Percentiles rank a stretch among this genome's conserved stretches.
Conservation (phyloP, 1,140 invertebrate species). For the Maniola jurtina region DNA sequence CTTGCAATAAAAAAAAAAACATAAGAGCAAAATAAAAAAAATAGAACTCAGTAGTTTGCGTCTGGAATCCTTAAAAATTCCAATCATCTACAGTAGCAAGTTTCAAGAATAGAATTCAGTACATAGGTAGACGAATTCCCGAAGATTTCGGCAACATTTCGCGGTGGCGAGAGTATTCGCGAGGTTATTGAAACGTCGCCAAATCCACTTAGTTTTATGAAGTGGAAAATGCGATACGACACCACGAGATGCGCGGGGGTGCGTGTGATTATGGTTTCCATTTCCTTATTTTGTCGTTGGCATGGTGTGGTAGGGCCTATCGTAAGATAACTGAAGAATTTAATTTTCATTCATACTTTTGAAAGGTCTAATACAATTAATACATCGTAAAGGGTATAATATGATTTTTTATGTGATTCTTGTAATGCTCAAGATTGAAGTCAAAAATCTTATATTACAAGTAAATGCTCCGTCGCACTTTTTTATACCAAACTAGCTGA, state of each 20-base stretch:
- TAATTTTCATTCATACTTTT: neutral
- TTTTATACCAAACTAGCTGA: too few species aligned
- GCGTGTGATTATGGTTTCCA: slow-evolving; percentile 36
- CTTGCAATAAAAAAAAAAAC: too few species aligned
- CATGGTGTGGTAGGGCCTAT: neutral
- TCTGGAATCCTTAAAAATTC: too few species aligned
- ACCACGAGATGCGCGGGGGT: slow-evolving; percentile 37
- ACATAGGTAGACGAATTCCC: neutral
- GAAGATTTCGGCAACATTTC: slow-evolving; percentile 12
- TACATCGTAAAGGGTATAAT: too few species aligned
- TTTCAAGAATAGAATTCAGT: neutral
- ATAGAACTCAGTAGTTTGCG: too few species aligned
- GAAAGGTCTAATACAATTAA: too few species aligned
- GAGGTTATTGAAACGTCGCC: slow-evolving; percentile 55
- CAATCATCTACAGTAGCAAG: too few species aligned
- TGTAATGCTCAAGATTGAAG: too few species aligned
- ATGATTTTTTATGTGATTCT: too few species aligned
- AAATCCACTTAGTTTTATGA: slow-evolving; percentile 74
- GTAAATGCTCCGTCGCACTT: too few species aligned
- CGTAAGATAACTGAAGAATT: neutral
- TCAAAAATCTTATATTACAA: too few species aligned
- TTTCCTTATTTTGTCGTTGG: slow-evolving; percentile 38
- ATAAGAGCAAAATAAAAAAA: too few species aligned
- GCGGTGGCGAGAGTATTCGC: slow-evolving; percentile 13
- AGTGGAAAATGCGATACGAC: slow-evolving; percentile 60